Evolutionary conservation across 2,888 invertebrate species (phyloP).

Genomic region (Eulithis testata): DNA sequence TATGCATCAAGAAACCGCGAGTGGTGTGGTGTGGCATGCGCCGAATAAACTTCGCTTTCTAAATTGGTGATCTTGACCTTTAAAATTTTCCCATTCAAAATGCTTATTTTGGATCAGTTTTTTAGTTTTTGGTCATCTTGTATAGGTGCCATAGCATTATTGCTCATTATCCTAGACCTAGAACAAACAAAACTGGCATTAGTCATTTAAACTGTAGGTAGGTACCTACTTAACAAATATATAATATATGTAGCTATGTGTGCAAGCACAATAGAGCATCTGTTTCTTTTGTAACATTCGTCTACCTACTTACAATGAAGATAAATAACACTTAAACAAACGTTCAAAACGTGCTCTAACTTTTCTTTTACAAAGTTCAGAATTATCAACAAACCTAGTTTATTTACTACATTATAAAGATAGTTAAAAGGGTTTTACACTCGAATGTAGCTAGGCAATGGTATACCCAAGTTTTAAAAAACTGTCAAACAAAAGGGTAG

Average conservation of each 20-base stretch:
- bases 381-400: neutral
- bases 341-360: slow-evolving; percentile 1
- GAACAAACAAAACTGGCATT: neutral
- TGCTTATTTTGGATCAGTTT: neutral
- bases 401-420: too few relatives aligned
- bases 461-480: neutral
- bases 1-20: slow-evolving; percentile 43
- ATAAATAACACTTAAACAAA: neutral
- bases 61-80: slow-evolving; percentile 23
- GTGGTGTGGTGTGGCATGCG: slow-evolving; percentile 8
- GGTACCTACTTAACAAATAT: too few relatives aligned
- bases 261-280: slow-evolving; percentile 5
- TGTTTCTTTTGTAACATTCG: slow-evolving; percentile 8
- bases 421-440: too few relatives aligned
- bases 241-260: too few relatives aligned
- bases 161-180: neutral
- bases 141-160: neutral
- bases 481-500: slow-evolving; percentile 21
- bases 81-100: slow-evolving; percentile 2
- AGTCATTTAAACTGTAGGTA: too few relatives aligned
- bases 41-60: slow-evolving; percentile 23
- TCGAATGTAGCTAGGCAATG: too few relatives aligned
- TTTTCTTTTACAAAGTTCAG: slow-evolving; percentile 1
- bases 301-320: neutral
- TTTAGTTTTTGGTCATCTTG: too few relatives aligned